Evolutionary conservation across 37 sponge, comb jelly and placozoan genomes (phyloP), one percentile per base, ranked within the genome.

Genomic region (Ianthella basta): DNA sequence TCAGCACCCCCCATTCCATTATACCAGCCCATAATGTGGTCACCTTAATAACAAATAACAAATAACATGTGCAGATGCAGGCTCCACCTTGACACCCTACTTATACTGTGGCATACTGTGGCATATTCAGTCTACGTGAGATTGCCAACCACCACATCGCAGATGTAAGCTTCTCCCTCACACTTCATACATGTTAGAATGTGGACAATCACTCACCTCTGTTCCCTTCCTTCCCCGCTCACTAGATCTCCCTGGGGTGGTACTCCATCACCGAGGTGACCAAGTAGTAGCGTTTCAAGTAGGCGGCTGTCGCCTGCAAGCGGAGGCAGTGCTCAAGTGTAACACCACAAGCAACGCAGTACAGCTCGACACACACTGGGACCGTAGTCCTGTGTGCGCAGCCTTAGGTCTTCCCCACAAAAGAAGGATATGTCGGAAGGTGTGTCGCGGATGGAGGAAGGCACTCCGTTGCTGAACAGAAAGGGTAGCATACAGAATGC

Each of bases 181-280:
- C 63, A 63, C 30, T 30, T 8, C 50, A 44, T 44, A 44, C 3
- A 3, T 44, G 50, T 44, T 10, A 44, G 50, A 3, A 44, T 8
- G 50, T 8, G 6, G 8, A 44, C 6, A 44, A 44, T 8, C 6
- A 44, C 50, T 44, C 50, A 44, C 50, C 8, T 44, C 50, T 44
- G 50, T 44, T 44, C 50, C 50, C 8, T 44, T 44, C 50, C 50
- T 44, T 3, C 50, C 50, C 50, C 50, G 63, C 94, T 83, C 61
- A 97, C 97, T 87, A 90, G 68, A 97, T 95, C 24, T 95, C 93
- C 56, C 77, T 83, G 1, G 95, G 95, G 27, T 90, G 92, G 56
- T 88, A 88, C 40, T 94, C 93, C 93, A 97, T 92, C 6, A 89
- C 93, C 8, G 97, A 91, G 25, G 66, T 69, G 33, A 79, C 14